Percentiles rank a stretch among this genome's conserved stretches.
Conservation (phyloP, 30 jellyfish, hydroid and myxozoan species). For the Hydractinia echinata region DNA sequence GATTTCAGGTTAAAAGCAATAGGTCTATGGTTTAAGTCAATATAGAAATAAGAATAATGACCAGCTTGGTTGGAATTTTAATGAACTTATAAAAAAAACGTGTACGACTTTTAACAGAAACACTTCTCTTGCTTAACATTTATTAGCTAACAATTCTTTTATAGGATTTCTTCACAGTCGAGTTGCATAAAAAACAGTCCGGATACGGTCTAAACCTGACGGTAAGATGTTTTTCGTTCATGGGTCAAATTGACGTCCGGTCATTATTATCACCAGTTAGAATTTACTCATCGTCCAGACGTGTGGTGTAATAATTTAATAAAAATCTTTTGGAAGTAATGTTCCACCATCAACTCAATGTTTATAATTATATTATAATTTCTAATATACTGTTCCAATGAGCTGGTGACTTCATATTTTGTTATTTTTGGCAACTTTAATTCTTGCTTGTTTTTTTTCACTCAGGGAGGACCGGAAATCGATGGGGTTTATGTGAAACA, state of each 20-base stretch:
- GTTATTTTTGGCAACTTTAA: neutral
- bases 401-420: conserved; percentile 8
- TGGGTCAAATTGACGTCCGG: neutral
- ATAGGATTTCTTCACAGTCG: conserved; percentile 87
- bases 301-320: neutral
- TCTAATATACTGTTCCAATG: neutral
- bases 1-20: too few species aligned
- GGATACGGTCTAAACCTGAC: conserved; percentile 83
- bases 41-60: too few species aligned
- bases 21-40: too few species aligned
- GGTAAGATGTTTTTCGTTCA: conserved; percentile 26
- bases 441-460: neutral
- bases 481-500: conserved; percentile 81
- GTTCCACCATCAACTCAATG: neutral
- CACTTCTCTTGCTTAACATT: too few species aligned
- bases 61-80: too few species aligned
- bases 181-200: conserved; percentile 64
- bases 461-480: conserved; percentile 94
- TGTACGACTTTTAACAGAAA: too few species aligned
- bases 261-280: too few species aligned
- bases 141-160: neutral
- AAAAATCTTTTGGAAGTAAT: neutral
- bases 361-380: neutral
- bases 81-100: too few species aligned
- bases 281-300: neutral